Evolutionary conservation across 2,797 vertebrate genomes (phyloP), one percentile per base, ranked within the genome.

Genomic region (Oceanodroma leucorhoa): DNA sequence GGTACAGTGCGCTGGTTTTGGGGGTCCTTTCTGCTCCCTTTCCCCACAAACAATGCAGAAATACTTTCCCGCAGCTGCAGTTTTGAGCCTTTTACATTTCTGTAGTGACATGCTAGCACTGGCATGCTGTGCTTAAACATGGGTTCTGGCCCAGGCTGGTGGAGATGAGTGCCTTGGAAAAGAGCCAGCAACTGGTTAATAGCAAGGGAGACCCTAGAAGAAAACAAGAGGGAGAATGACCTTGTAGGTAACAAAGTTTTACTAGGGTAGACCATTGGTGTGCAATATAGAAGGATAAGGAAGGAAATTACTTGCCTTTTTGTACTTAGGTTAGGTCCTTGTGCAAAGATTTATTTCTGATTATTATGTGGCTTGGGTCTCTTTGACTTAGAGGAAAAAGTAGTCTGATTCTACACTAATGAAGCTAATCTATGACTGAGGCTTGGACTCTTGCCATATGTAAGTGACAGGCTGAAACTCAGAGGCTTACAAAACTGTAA

Each of bases 381-480:
- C 69, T 40, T 64, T 23, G 69, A 36, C 26, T 83, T 78, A 83
- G 69, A 87, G 40, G 46, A 85, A 83, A 69, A 92, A 58, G 12
- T 38, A 38, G 38, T 46, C 30, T 57, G 78, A 80, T n/a, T 79
- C 53, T 73, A 71, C 32, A 18, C 30, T 84, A 89, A 89, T 60
- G 21, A 85, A 78, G 45, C 32, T 78, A 73, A 84, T 90, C 66
- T 73, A 21, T 69, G 30, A 82, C 73, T 84, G 84, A 89, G 65
- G 75, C 89, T 90, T 91, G 78, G 60, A 76, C 38, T 93, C 54
- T 21, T 89, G 73, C 73, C 83, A 64, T 11, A 21, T 54, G 24
- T 80, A 87, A 72, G 29, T 69, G 40, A 46, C 20, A 75, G 41
- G 18, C 16, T 91, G 86, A 90, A 94, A 89, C 24, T 62, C 69